Evolutionary conservation across 2,888 invertebrate genomes (phyloP), one percentile per base, ranked within the genome.

Genomic region (Leptodirus hochenwartii): DNA sequence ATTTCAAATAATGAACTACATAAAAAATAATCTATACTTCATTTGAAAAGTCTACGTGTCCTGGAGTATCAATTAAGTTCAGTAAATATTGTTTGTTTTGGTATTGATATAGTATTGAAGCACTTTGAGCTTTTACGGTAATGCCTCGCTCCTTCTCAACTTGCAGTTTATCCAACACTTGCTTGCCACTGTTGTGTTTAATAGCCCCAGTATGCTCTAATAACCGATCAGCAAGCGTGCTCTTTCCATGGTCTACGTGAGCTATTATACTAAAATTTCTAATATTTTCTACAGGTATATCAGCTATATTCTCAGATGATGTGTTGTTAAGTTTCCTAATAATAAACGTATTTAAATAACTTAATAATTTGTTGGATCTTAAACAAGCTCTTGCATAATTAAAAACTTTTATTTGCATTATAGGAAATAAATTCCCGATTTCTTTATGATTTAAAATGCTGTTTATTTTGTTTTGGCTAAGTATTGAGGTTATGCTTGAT

Each of bases 181-280:
- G 82, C 40, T 66, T 61, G 15, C 72, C 74, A 3, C 61, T 59
- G 15, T 73, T 69, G 2, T 59, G 59, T 45, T 70, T 67, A 32
- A 80, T 71, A 0, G 73, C 75, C 39, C 91, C 93, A 11, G 93
- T 90, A 31, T 80, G 56, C 66, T 96, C 95, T 9, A 98, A 55
- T n/a, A 98, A 54, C 32, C 96, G 64, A 53, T 98, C 96, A 2
- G 96, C 93, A 33, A 98, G 58, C 0, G 96, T 98, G 53, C 90
- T 90, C 60, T 98, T 98, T 0, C 96, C 96, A 62, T 96, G 96
- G 54, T 98, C 96, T 2, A 98, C 84, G 58, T 98, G 96, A n/a
- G 96, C 96, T 37, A 98, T 88, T 45, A 98, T 95, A 54, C 91
- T 82, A 49, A 95, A 93, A 53, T 95, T 95, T 33, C 93, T 63